A percentile compares a stretch with the other conserved stretches of the same genome.
Evolutionary conservation across 2,113 vertebrate genomes (phyloP).

Genomic region (Spizaetus ornatus): DNA sequence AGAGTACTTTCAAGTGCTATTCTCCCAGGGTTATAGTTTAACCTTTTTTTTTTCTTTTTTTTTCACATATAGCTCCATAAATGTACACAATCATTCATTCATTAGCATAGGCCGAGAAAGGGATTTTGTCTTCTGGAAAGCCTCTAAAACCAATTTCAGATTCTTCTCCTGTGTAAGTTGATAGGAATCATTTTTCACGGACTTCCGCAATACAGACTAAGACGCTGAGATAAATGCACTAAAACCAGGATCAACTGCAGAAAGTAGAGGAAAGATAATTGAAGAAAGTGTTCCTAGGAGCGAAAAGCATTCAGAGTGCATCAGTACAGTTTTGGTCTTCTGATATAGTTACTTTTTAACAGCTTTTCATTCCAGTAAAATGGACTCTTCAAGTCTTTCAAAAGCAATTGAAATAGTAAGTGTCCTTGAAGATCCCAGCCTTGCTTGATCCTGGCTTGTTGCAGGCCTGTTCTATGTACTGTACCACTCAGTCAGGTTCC

Average conservation of each 20-base stretch:
- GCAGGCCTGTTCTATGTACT: neutral
- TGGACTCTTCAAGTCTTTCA: neutral
- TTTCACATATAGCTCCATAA: neutral
- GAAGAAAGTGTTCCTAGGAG: neutral
- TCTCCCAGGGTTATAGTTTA: neutral
- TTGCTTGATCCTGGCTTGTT: neutral
- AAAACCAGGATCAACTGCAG: neutral
- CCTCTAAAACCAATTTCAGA: neutral
- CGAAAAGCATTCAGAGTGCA: neutral
- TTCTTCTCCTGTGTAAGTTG: neutral
- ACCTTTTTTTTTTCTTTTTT: neutral
- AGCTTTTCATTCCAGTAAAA: neutral
- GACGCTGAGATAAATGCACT: neutral
- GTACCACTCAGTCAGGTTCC: neutral
- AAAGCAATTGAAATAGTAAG: neutral
- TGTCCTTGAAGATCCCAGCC: neutral
- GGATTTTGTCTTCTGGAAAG: neutral
- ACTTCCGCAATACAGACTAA: neutral
- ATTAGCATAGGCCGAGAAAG: neutral
- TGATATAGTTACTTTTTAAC: neutral
- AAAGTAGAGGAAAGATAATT: neutral
- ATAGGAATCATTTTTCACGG: neutral
- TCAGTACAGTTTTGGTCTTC: neutral
- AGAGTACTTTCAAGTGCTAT: neutral
- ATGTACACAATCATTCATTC: neutral